A percentile compares a stretch with the other conserved stretches of the same genome.
These are phyloP conservation scores for Drosophila mojavensis DNA, from an alignment of 1,140 invertebrate species.

Conservation along the genomic window DNA sequence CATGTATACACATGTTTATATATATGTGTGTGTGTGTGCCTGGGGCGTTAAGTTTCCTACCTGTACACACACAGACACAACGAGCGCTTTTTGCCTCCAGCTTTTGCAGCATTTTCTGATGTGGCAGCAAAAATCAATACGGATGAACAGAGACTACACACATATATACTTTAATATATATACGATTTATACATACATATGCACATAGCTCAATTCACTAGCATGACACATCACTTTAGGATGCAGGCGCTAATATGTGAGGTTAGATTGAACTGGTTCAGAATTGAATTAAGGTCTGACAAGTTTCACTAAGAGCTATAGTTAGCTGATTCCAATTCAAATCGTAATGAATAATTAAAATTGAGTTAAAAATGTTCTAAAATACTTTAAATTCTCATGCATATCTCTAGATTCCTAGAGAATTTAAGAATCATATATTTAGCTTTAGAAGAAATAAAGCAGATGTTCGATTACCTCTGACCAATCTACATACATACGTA, in stretches of 20 bases:
- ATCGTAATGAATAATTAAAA: too few relatives aligned
- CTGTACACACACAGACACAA: background rate
- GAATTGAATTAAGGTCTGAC: background rate
- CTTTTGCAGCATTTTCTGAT: constrained; percentile 57
- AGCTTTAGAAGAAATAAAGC: too few relatives aligned
- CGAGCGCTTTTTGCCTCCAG: constrained; percentile 49
- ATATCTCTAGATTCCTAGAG: too few relatives aligned
- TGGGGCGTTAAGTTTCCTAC: constrained; percentile 22
- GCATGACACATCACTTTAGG: constrained; percentile 16
- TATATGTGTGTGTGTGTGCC: background rate
- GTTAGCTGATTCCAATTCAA: too few relatives aligned
- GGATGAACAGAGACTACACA: constrained; percentile 61
- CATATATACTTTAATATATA: constrained; percentile 3
- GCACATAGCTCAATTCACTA: constrained; percentile 1
- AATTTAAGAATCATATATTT: too few relatives aligned
- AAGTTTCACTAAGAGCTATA: too few relatives aligned
- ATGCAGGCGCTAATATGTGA: constrained; percentile 23
- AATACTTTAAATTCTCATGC: too few relatives aligned
- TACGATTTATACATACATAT: background rate
- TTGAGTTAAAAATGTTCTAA: too few relatives aligned
- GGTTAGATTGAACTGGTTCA: constrained; percentile 24
- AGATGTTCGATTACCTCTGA: too few relatives aligned
- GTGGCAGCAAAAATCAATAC: constrained; percentile 70
- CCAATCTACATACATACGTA: too few relatives aligned
- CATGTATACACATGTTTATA: background rate